phyloP scores from a whole-genome alignment of 2,888 invertebrate genomes.

The Oscheius sp. region DNA sequence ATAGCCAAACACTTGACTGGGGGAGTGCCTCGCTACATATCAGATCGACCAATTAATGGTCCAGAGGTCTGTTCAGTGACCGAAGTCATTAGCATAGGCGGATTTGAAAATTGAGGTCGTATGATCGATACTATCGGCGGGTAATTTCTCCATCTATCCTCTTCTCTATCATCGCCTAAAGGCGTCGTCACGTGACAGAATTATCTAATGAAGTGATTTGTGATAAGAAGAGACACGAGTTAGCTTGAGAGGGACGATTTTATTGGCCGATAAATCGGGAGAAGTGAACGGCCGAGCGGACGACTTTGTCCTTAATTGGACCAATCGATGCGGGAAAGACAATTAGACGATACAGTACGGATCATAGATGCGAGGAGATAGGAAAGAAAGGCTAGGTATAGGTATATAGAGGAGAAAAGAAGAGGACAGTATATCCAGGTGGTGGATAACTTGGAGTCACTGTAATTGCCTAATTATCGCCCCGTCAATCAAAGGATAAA shows the following conservation, averaged over 20 bases:
- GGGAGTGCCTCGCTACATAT: too few species aligned
- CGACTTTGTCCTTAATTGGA: constrained; percentile 19
- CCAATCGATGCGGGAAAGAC: constrained; percentile 19
- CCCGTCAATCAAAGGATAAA: too few species aligned
- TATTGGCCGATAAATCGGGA: neutral
- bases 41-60: neutral
- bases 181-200: neutral
- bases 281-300: neutral
- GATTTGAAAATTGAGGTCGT: neutral
- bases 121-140: too few species aligned
- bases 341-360: constrained; percentile 23
- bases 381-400: neutral
- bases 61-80: neutral
- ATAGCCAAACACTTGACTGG: too few species aligned
- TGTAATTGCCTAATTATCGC: too few species aligned
- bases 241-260: neutral
- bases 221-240: neutral
- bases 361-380: neutral
- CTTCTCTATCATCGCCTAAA: neutral
- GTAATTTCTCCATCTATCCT: neutral
- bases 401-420: too few species aligned
- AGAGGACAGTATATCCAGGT: too few species aligned
- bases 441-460: too few species aligned
- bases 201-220: neutral
- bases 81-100: constrained; percentile 1